Evolutionary conservation across 2,888 invertebrate genomes (phyloP).

Genomic region (Agrotis ipsilon): DNA sequence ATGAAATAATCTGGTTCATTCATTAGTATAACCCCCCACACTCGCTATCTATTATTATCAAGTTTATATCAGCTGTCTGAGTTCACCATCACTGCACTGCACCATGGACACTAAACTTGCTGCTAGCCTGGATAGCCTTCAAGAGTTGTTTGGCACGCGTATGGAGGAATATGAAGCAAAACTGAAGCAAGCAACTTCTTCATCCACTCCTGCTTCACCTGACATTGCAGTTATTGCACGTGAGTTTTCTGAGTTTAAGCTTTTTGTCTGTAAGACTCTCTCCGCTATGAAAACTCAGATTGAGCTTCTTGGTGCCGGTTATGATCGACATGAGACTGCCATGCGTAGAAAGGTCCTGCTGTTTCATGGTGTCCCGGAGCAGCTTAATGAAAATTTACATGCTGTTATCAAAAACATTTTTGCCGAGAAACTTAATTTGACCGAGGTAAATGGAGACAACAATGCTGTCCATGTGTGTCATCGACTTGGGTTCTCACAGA

Average conservation of each 20-base stretch:
- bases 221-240: not conserved
- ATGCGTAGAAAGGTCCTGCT: not conserved
- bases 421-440: not conserved
- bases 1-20: not conserved
- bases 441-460: not conserved
- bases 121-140: not conserved
- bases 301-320: not conserved
- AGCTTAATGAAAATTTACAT: not conserved
- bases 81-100: not conserved
- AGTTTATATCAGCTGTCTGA: not conserved
- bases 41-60: not conserved
- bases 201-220: not conserved
- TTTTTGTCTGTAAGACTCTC: not conserved
- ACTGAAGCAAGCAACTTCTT: not conserved
- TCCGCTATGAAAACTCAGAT: not conserved
- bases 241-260: not conserved
- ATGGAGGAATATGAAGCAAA: not conserved
- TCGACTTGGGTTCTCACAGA: not conserved
- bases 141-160: not conserved
- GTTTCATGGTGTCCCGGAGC: not conserved
- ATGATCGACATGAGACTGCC: not conserved
- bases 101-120: slow-evolving; percentile 2
- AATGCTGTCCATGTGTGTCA: not conserved
- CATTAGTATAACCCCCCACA: not conserved
- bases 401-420: not conserved